Conservation (phyloP, 2,888 invertebrate species). For the Priapulus caudatus region DNA sequence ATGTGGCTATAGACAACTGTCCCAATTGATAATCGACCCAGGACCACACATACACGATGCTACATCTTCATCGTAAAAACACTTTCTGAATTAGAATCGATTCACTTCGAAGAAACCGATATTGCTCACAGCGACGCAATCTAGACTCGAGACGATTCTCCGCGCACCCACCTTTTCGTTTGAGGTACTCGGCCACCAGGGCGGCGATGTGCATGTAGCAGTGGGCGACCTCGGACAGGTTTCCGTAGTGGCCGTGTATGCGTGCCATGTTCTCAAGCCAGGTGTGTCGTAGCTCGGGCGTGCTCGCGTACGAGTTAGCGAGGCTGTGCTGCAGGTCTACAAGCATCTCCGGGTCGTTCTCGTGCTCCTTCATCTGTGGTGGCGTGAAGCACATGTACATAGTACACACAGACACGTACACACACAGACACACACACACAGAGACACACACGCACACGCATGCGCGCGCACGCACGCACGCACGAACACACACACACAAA, state of each 20-base stretch:
- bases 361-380: conserved; percentile 73
- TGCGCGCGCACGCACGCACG: conserved; percentile 3
- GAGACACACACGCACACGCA: conserved; percentile 1
- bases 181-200: conserved; percentile 79
- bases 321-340: conserved; percentile 80
- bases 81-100: too few relatives aligned
- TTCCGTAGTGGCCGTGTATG: conserved; percentile 64
- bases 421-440: conserved; percentile 1
- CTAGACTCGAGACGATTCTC: too few relatives aligned
- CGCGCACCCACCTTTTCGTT: conserved; percentile 50
- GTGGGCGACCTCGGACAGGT: conserved; percentile 87
- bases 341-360: conserved; percentile 80
- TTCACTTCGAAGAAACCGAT: too few relatives aligned
- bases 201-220: conserved; percentile 90
- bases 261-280: conserved; percentile 88
- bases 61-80: too few relatives aligned
- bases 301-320: conserved; percentile 76
- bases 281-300: conserved; percentile 81
- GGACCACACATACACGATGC: too few relatives aligned
- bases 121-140: too few relatives aligned
- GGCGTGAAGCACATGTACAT: too few relatives aligned
- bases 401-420: not conserved
- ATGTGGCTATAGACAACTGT: too few relatives aligned
- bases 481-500: not conserved
- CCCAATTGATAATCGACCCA: too few relatives aligned